phyloP scores from a whole-genome alignment of 2,888 invertebrate genomes.

The Thymelicus acteon region DNA sequence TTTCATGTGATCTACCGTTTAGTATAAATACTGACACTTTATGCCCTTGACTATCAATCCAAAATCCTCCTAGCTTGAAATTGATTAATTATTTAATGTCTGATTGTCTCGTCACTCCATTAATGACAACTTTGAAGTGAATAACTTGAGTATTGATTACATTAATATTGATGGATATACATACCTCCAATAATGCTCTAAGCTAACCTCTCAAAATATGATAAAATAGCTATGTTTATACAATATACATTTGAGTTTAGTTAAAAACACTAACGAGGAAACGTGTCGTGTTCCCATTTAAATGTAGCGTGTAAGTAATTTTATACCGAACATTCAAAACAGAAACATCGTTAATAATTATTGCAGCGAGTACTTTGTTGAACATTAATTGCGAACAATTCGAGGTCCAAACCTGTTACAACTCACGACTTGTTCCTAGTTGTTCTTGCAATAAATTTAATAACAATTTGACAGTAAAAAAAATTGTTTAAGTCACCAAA shows the following conservation, averaged over 20 bases:
- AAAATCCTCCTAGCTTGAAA: too few relatives aligned
- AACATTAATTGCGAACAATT: conserved; percentile 31
- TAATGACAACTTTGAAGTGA: too few relatives aligned
- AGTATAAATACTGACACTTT: too few relatives aligned
- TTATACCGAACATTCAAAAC: conserved; percentile 27
- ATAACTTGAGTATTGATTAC: too few relatives aligned
- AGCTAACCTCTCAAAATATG: too few relatives aligned
- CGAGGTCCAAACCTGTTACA: conserved; percentile 2
- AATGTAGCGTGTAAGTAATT: conserved; percentile 23
- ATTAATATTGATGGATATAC: too few relatives aligned
- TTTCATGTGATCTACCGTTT: too few relatives aligned
- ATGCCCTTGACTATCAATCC: too few relatives aligned
- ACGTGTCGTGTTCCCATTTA: conserved; percentile 18
- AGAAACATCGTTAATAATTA: conserved; percentile 28
- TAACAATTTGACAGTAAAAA: conserved; percentile 63
- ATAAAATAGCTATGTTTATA: neutral
- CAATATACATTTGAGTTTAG: neutral
- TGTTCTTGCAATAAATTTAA: conserved; percentile 52
- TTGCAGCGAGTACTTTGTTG: conserved; percentile 16
- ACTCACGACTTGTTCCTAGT: conserved; percentile 38
- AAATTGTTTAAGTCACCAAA: too few relatives aligned
- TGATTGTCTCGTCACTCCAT: too few relatives aligned
- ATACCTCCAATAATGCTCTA: too few relatives aligned
- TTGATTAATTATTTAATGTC: too few relatives aligned
- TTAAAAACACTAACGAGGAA: conserved; percentile 17